Evolutionary conservation across 2,888 invertebrate genomes (phyloP).

Genomic region (Limnephilus marmoratus): DNA sequence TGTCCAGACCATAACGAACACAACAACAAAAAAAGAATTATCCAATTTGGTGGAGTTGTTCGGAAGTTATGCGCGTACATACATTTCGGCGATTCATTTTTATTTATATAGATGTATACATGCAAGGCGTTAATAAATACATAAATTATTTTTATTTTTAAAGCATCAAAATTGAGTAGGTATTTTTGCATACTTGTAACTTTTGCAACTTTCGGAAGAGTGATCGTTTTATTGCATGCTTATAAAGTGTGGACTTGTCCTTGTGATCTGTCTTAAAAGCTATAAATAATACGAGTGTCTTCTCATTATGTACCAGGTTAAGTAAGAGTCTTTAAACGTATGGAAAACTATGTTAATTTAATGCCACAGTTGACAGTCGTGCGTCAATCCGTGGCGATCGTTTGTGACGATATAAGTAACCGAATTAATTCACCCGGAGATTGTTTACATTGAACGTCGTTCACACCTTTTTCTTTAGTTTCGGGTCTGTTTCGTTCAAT

Average conservation of each 20-base stretch:
- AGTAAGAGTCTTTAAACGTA: neutral
- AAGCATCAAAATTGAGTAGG: neutral
- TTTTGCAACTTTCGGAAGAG: neutral
- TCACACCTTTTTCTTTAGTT: neutral
- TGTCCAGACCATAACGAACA: too few species aligned
- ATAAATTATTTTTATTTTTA: too few species aligned
- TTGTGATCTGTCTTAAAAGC: neutral
- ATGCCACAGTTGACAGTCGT: constrained; percentile 29
- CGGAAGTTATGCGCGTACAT: too few species aligned
- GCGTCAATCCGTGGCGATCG: constrained; percentile 36
- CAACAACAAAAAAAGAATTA: too few species aligned
- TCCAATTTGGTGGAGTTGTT: too few species aligned
- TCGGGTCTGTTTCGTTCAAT: neutral
- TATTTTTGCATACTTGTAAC: neutral
- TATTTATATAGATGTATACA: too few species aligned
- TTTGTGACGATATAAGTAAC: neutral
- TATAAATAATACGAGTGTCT: neutral
- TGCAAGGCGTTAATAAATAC: too few species aligned
- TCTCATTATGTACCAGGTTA: neutral
- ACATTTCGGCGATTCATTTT: too few species aligned
- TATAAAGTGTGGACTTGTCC: neutral
- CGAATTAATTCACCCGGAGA: neutral
- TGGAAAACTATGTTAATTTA: constrained; percentile 48
- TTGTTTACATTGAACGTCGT: neutral
- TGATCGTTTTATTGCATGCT: neutral